Evolutionary conservation across 1,140 invertebrate genomes (phyloP), one percentile per base, ranked within the genome.

Genomic region (Helicoverpa zea): DNA sequence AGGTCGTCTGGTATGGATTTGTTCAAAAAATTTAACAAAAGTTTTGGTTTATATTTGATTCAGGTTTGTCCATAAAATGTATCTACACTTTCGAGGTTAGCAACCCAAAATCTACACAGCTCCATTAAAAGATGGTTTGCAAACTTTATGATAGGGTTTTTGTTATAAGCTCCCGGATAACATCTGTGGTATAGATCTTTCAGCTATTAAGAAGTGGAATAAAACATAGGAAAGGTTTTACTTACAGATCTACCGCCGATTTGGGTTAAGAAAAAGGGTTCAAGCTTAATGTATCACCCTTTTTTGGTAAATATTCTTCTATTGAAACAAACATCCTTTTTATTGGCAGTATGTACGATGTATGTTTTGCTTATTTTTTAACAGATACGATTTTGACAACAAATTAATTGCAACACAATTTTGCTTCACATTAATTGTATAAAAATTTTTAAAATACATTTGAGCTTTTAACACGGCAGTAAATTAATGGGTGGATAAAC

Each of bases 131-230:
- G 29, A 14, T 54, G 68, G 54, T 72, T 72, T 72, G 68, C 68
- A 54, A 72, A 54, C 68, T 52, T 72, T 72, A 72, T 72, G 68
- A 72, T 72, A 52, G 18, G 68, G 47, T 72, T 72, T 72, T 72
- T 30, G 68, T 72, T 52, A 72, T 54, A 23, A 51, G 16, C 16
- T 68, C 23, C 18, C 30, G 30, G 47, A 72, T 30, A 72, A 72
- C 68, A 72, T 72, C 68, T 72, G 68, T 52, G 49, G 49, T 29
- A 30, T 47, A 29, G 14, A 72, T 72, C 68, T 52, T 72, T 30
- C 52, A 72, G 68, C 18, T 54, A 72, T 72, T 72, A 72, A 49
- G 68, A 30, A 52, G 14, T 64, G n/a, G 63, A 23, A 23, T 16
- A 52, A 72, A 52, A 54, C 18, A 72, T 72, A 72, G 29, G 51